Base-by-base conservation (phyloP, 2,113 vertebrate genomes). In the Urocynchramus pylzowi region DNA sequence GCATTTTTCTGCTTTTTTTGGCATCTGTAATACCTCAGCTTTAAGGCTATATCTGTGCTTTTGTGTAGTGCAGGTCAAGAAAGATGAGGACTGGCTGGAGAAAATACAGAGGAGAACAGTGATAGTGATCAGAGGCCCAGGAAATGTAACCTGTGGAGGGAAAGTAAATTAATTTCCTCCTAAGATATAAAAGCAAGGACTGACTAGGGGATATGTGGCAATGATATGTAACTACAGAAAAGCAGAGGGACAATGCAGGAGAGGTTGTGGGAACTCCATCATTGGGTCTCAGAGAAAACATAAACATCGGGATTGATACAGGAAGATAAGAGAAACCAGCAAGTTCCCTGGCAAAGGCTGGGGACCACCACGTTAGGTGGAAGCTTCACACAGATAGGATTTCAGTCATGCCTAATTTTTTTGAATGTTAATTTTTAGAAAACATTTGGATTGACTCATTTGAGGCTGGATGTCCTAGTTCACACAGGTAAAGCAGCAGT, bases 241-340 rank as follows among this genome's bases (percentile, higher is more conserved):
- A 88, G 10, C 1, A 7, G 44, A 71, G 16, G 18, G 53, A 76
- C 4, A 0, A 0, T 23, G 30, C 1, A 2, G 33, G 19, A 49
- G 61, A 82, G 15, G 10, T 18, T 37, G 31, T 82, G 56, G 70
- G 27, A 84, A 13, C 16, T 24, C 17, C 31, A 21, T 56, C 11
- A 35, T 2, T 45, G 54, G 9, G 19, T 45, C 33, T 67, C 22
- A 60, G 12, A 57, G 24, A 47, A 86, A 67, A 56, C 1, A 35
- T 52, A 63, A 79, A 56, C 7, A 68, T 44, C 41, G 76, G 37
- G 22, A 95, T 44, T 17, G 8, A 23, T 42, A 54, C 24, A 68
- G 24, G 31, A 53, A 23, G 50, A 65, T 1, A 5, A 0, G 3
- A 41, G 50, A 73, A 73, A 53, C 2, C 53, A 22, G 5, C 15